Evolutionary conservation across 2,888 invertebrate species (phyloP).

Genomic region (Netelia inedita): DNA sequence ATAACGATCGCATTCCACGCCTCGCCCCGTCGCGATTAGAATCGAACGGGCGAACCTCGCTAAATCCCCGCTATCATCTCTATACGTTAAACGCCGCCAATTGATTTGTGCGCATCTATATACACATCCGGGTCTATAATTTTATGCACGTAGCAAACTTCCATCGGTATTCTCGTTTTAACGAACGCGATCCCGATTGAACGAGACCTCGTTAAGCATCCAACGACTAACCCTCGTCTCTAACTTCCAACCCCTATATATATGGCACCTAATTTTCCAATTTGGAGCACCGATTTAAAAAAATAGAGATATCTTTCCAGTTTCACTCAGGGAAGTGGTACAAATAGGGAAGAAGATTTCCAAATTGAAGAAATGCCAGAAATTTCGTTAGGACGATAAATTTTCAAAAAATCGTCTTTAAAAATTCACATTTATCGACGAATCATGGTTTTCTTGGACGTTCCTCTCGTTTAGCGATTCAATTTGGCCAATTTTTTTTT

Average conservation of each 20-base stretch:
- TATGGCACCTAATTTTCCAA: neutral
- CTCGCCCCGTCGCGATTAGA: neutral
- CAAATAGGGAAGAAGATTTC: no score
- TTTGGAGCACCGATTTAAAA: neutral
- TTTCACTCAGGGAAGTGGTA: no score
- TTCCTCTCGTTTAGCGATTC: no score
- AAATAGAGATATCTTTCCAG: neutral
- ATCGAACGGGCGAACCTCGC: conserved; percentile 26
- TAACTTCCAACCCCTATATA: no score
- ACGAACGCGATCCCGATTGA: conserved; percentile 10
- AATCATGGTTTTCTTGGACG: no score
- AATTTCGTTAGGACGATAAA: no score
- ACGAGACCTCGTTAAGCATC: conserved; percentile 16
- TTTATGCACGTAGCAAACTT: neutral
- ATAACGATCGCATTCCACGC: conserved; percentile 11
- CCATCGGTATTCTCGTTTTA: conserved; percentile 1
- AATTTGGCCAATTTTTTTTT: no score
- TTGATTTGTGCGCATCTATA: conserved; percentile 17
- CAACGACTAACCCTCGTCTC: no score
- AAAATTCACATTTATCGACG: no score
- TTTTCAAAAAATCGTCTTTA: no score
- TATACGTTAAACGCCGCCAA: conserved; percentile 1
- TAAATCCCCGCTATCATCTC: conserved; percentile 29
- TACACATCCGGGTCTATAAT: neutral
- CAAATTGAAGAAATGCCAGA: no score